phyloP scores from a whole-genome alignment of 2,888 invertebrate species.

The Arctia plantaginis region DNA sequence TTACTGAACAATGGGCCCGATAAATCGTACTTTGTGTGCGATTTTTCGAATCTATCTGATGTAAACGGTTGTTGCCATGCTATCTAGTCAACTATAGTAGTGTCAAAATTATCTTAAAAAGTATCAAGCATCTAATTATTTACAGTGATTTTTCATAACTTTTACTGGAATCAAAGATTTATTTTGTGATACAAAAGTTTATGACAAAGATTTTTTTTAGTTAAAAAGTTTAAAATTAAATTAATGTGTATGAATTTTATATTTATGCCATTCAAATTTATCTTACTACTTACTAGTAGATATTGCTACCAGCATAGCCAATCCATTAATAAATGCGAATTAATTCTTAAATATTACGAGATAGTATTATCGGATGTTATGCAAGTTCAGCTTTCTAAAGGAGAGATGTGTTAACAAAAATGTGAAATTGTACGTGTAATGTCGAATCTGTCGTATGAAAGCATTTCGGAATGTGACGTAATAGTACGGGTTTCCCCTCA shows the following conservation, averaged over 20 bases:
- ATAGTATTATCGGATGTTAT: constrained; percentile 17
- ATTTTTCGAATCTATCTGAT: too few species aligned
- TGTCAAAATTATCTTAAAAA: too few species aligned
- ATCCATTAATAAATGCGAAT: constrained; percentile 15
- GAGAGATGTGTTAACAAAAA: constrained; percentile 40
- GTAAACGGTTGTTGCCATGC: too few species aligned
- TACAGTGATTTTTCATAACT: not conserved
- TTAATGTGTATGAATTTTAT: not conserved
- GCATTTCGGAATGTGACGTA: constrained; percentile 39
- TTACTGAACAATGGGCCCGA: too few species aligned
- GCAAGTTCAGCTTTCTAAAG: constrained; percentile 43
- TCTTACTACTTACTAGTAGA: not conserved
- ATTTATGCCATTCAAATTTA: not conserved
- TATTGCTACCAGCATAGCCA: not conserved
- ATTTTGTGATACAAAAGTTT: not conserved
- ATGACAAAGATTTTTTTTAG: not conserved
- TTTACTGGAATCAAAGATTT: not conserved
- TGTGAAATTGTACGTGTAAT: constrained; percentile 41
- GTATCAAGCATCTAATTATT: too few species aligned
- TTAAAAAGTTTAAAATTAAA: not conserved
- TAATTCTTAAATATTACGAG: constrained; percentile 19
- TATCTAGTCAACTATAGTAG: too few species aligned
- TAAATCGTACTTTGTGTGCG: too few species aligned
- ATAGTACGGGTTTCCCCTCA: constrained; percentile 35
- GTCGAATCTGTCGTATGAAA: constrained; percentile 40